phyloP scores from a whole-genome alignment of 2,797 vertebrate species.

The Artibeus jamaicensis region DNA sequence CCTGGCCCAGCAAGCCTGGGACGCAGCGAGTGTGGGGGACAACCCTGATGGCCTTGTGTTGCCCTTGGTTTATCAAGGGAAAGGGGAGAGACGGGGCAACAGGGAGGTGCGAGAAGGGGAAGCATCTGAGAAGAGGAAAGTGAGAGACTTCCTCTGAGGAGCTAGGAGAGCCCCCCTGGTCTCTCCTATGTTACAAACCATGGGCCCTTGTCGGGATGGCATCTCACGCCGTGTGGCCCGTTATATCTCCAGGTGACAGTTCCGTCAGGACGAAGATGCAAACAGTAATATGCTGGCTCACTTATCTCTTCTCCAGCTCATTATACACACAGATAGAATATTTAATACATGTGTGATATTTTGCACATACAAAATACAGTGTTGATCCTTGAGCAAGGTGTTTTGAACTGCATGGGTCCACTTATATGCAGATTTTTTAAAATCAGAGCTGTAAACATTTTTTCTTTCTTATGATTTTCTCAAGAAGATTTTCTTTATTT shows the following conservation, averaged over 20 bases:
- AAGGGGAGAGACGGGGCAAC: background rate
- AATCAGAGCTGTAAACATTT: background rate
- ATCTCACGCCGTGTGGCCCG: accelerated
- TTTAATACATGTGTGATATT: background rate
- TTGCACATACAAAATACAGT: background rate
- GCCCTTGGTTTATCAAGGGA: background rate
- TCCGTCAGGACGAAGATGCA: background rate
- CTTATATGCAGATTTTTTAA: background rate
- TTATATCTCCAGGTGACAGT: background rate
- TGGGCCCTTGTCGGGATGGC: accelerated
- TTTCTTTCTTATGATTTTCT: background rate
- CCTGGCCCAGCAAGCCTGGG: background rate
- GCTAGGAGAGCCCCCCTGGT: background rate
- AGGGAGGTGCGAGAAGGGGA: background rate
- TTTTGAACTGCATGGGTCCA: background rate
- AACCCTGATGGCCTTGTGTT: background rate
- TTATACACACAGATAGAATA: background rate
- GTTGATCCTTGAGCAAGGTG: no score
- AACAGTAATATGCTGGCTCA: background rate
- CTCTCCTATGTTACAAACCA: background rate
- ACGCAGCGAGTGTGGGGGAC: background rate
- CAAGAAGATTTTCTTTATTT: background rate
- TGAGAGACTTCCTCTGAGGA: background rate
- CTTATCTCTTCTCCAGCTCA: background rate
- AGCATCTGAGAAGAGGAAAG: background rate